Base-by-base conservation (phyloP, 2,888 invertebrate species). In the Nomada hirtipes region DNA sequence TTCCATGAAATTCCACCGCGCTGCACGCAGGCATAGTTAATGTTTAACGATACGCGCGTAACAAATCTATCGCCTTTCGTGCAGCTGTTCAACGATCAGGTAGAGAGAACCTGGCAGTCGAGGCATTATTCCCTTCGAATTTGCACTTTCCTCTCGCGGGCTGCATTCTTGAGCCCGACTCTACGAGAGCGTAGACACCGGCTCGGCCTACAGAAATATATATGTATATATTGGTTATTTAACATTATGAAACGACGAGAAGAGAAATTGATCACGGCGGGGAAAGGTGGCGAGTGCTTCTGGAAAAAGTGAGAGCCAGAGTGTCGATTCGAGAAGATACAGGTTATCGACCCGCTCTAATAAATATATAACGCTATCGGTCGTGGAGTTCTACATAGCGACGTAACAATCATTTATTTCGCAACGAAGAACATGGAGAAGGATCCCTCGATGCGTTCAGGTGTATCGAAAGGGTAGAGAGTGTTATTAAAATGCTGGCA, bases 291-390 rank as follows among this genome's bases (percentile, higher is more conserved):
- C 26, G 36, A 7, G 7, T 7, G 44, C 72, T 50, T 52, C 71
- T 75, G 44, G 69, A 88, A 82, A 36, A 84, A 80, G 85, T 80
- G 82, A 83, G 79, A 81, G 88, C 13, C 77, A 65, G 60, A 20
- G 55, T 53, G 64, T 60, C 71, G 72, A 82, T 85, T 85, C 73
- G 74, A 73, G 84, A 78, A 79, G 79, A 76, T 52, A 71, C 77
- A 64, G 88, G 88, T 88, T 86, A 78, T 82, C 88, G 88, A 86
- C 88, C 36, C 85, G 88, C 77, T 70, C 67, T 65, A 69, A 81
- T 82, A 86, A 84, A 84, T 79, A 76, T 36, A 4, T 36, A 42
- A 73, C 76, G 80, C 76, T 82, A 47, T 47, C 80, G 15, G 74
- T 69, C 60, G 64, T 57, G 4, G 10, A 44, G 42, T 26, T 23